A percentile compares a stretch with the other conserved stretches of the same genome.
Conservation (phyloP, 2,888 invertebrate species). For the Noctua comes region DNA sequence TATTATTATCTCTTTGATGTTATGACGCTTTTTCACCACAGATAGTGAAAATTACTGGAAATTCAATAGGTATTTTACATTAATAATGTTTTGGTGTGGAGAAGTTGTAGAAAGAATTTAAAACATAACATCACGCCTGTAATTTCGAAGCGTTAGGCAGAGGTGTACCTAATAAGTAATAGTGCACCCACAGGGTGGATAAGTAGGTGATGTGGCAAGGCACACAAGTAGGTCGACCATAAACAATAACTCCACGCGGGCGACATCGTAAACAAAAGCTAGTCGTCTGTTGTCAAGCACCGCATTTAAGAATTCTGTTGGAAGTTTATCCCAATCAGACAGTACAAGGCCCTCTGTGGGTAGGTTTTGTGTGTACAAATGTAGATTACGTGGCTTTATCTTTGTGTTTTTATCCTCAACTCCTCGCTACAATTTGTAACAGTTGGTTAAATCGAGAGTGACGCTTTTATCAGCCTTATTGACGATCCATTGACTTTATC, state of each 20-base stretch:
- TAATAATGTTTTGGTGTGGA: too few relatives aligned
- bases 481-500: constrained; percentile 14
- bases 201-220: too few relatives aligned
- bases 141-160: too few relatives aligned
- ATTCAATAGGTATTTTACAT: background rate
- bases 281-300: background rate
- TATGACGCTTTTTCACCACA: constrained; percentile 5
- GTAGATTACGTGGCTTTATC: background rate
- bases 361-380: background rate
- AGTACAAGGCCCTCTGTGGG: background rate
- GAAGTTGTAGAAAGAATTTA: too few relatives aligned
- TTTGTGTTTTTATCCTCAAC: background rate
- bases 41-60: background rate
- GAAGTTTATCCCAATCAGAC: background rate
- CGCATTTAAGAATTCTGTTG: background rate
- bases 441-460: constrained; percentile 9
- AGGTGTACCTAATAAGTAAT: too few relatives aligned
- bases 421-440: constrained; percentile 1
- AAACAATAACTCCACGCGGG: background rate
- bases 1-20: constrained; percentile 14
- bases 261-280: background rate
- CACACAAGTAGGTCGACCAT: too few relatives aligned
- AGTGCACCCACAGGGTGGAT: too few relatives aligned
- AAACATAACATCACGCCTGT: too few relatives aligned
- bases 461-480: constrained; percentile 9